Percentiles rank a stretch among this genome's conserved stretches.
These are phyloP conservation scores for Andrena marginata DNA, from an alignment of 2,888 invertebrate species.

Conservation along the genomic window DNA sequence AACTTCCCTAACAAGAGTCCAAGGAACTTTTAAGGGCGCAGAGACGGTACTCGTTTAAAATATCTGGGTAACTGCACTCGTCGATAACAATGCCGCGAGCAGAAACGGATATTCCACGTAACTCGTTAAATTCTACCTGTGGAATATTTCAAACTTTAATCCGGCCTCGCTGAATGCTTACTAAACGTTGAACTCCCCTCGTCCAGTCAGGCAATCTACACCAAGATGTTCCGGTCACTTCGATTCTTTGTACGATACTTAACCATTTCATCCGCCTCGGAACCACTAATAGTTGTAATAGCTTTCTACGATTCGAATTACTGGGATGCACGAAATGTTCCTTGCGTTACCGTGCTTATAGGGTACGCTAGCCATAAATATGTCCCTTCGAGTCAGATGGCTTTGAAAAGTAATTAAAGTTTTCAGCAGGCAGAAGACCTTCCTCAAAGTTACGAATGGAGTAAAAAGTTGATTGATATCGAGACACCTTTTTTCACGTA, in stretches of 20 bases:
- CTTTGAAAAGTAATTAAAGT: slow-evolving; percentile 76
- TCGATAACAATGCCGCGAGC: slow-evolving; percentile 28
- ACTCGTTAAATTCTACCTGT: slow-evolving; percentile 15
- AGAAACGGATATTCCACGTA: slow-evolving; percentile 1
- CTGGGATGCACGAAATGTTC: not conserved
- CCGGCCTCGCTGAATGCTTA: not conserved
- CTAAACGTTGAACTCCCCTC: not conserved
- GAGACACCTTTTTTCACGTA: slow-evolving; percentile 41
- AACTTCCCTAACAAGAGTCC: slow-evolving; percentile 36
- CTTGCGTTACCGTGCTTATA: too few species aligned
- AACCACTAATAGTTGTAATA: too few species aligned
- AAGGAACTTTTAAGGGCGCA: slow-evolving; percentile 45
- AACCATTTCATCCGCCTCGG: too few species aligned
- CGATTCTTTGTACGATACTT: not conserved
- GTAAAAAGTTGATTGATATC: slow-evolving; percentile 49
- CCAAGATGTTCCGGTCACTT: not conserved
- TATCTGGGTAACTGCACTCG: slow-evolving; percentile 44
- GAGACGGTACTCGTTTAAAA: slow-evolving; percentile 42
- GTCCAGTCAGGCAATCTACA: not conserved
- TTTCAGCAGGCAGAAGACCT: slow-evolving; percentile 54
- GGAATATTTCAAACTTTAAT: slow-evolving; percentile 5
- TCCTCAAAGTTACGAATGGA: slow-evolving; percentile 45
- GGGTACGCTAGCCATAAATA: slow-evolving; percentile 49
- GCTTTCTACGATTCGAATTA: not conserved
- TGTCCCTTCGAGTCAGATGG: slow-evolving; percentile 49